Conservation (phyloP, 2,888 invertebrate species). For the Cheilosia soror region DNA sequence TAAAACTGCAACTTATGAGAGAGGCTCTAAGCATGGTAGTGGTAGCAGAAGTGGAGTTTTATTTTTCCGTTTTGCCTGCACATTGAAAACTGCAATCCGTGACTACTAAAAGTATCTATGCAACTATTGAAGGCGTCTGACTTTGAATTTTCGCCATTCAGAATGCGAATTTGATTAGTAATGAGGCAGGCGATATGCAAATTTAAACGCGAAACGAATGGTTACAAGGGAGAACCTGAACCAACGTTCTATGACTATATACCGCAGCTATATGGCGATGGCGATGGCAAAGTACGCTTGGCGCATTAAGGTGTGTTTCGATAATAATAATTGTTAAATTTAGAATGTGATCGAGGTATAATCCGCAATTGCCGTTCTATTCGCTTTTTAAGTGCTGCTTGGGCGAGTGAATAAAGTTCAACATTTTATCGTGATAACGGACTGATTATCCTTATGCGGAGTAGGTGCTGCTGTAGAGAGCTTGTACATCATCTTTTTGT, state of each 20-base stretch:
- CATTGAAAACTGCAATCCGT: slow-evolving; percentile 54
- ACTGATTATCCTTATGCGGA: no score
- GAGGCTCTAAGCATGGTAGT: slow-evolving; percentile 18
- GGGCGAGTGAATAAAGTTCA: background rate
- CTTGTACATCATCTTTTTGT: background rate
- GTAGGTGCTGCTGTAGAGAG: no score
- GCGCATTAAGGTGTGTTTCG: slow-evolving; percentile 64
- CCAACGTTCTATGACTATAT: background rate
- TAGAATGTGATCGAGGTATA: slow-evolving; percentile 68
- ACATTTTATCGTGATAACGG: background rate
- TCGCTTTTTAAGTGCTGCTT: slow-evolving; percentile 25
- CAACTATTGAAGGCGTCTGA: slow-evolving; percentile 60
- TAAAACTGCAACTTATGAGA: slow-evolving; percentile 41
- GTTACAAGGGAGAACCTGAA: slow-evolving; percentile 59
- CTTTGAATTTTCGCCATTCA: slow-evolving; percentile 69
- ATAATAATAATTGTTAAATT: slow-evolving; percentile 48
- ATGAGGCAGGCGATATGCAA: slow-evolving; percentile 72
- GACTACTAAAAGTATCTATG: slow-evolving; percentile 25
- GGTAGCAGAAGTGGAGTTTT: background rate
- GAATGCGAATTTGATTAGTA: slow-evolving; percentile 66
- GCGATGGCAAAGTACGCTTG: slow-evolving; percentile 2
- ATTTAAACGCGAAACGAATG: slow-evolving; percentile 48
- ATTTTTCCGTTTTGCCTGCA: background rate
- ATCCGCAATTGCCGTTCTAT: slow-evolving; percentile 41
- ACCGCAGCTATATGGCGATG: background rate